phyloP scores from a whole-genome alignment of 2,113 vertebrate genomes.

The Platysternon megacephalum region DNA sequence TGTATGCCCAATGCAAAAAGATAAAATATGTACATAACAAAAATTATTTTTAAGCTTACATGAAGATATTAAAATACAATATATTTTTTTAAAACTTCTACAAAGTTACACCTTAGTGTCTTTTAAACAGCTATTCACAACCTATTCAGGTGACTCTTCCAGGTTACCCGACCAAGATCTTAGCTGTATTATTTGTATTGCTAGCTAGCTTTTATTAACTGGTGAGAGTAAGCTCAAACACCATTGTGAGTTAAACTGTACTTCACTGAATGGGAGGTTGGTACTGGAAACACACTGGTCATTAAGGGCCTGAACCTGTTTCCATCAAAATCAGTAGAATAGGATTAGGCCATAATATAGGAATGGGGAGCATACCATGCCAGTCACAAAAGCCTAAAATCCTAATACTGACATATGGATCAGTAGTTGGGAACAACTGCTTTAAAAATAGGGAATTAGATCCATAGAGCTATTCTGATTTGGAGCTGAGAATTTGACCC shows the following conservation, averaged over 20 bases:
- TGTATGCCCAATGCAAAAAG: background rate
- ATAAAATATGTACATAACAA: accelerated
- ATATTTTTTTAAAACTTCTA: background rate
- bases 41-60: background rate
- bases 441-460: background rate
- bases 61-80: background rate
- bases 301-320: background rate
- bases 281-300: background rate
- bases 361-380: accelerated
- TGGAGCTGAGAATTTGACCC: background rate
- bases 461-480: background rate
- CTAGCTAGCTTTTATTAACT: background rate
- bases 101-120: background rate
- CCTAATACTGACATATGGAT: background rate
- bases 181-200: background rate
- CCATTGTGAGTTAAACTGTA: background rate
- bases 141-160: background rate
- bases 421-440: background rate
- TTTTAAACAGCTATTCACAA: background rate
- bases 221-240: background rate
- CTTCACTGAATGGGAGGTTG: background rate
- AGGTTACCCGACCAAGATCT: background rate
- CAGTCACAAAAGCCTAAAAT: background rate
- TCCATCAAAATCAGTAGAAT: background rate
- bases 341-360: background rate